phyloP scores from a whole-genome alignment of 2,113 vertebrate genomes.

The Thamnophis sirtalis region DNA sequence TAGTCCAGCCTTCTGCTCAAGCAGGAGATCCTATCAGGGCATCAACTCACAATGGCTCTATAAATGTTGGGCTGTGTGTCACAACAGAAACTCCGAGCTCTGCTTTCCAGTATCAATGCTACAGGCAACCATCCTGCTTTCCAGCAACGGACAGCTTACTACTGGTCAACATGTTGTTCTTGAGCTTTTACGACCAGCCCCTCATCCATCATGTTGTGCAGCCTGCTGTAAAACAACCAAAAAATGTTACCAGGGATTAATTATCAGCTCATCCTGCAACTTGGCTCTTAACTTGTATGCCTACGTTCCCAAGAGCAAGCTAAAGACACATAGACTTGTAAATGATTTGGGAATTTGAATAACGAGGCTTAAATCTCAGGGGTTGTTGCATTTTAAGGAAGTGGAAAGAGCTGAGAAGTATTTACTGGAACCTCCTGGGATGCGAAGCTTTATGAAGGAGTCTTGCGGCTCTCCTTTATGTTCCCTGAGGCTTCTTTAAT shows the following conservation, averaged over 20 bases:
- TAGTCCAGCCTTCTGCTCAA: too few species aligned
- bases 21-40: too few species aligned
- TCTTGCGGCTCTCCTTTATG: background rate
- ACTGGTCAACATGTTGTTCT: too few species aligned
- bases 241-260: constrained; percentile 24
- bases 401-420: background rate
- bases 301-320: background rate
- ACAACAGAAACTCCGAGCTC: background rate
- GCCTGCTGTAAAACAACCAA: background rate
- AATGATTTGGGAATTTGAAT: background rate
- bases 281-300: background rate
- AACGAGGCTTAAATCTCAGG: background rate
- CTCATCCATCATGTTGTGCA: background rate
- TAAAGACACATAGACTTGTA: background rate
- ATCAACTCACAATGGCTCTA: background rate
- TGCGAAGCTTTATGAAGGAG: accelerated
- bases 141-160: background rate
- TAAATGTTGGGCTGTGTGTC: background rate
- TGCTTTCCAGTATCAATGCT: background rate
- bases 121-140: background rate
- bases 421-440: background rate
- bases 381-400: background rate
- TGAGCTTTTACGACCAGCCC: background rate
- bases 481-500: background rate
- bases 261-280: background rate